phyloP scores from a whole-genome alignment of 2,113 vertebrate genomes.

The Chrysochloris asiatica region DNA sequence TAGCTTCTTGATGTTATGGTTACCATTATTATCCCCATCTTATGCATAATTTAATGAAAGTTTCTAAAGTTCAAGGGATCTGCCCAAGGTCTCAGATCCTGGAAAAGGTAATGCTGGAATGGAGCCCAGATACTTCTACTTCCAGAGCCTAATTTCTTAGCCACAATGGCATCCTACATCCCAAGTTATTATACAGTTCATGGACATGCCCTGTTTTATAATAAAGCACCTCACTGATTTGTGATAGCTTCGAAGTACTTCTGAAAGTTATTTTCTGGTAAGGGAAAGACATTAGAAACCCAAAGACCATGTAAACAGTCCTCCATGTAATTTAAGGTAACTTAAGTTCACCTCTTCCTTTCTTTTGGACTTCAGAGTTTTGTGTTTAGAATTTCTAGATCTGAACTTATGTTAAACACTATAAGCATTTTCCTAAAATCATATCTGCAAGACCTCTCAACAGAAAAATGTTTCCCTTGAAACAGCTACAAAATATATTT shows the following conservation, averaged over 20 bases:
- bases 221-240: not conserved
- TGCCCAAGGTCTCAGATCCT: not conserved
- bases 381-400: not conserved
- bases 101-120: not conserved
- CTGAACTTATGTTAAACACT: slow-evolving; percentile 28
- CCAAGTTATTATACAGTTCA: not conserved
- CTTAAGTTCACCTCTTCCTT: not conserved
- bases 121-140: not conserved
- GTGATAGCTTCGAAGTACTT: not conserved
- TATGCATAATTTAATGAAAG: not conserved
- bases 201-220: not conserved
- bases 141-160: not conserved
- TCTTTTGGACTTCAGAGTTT: not conserved
- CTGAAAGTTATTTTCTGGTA: not conserved
- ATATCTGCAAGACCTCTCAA: not conserved
- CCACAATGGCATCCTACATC: not conserved
- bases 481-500: not conserved
- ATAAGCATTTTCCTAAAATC: slow-evolving; percentile 42
- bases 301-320: not conserved
- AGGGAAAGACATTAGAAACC: not conserved
- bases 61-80: not conserved
- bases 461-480: slow-evolving; percentile 18
- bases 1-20: not conserved
- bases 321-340: not conserved
- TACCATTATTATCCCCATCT: not conserved